Base-by-base conservation (phyloP, 2,888 invertebrate genomes). In the Venusia cambrica region DNA sequence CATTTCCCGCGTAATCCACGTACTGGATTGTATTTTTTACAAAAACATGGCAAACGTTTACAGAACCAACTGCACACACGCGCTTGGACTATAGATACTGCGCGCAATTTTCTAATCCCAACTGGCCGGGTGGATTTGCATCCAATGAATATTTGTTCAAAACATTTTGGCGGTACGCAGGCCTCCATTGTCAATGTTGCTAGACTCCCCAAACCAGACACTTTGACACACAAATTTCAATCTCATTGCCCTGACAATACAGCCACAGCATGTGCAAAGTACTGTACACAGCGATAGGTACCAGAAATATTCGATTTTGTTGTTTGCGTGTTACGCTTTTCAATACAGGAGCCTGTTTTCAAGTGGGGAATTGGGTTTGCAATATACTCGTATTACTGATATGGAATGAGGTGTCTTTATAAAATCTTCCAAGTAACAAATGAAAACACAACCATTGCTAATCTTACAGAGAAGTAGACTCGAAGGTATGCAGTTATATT, bases 121-220 rank as follows among this genome's bases (percentile, higher is more conserved):
- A 58, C 57, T 53, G 59, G 61, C 59, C 63, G 66, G 51, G 55
- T 59, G 73, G 71, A 78, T 78, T 78, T 78, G 78, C 77, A 78
- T 77, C 69, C 74, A 70, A 74, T 76, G 78, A 77, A 78, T 78
- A 76, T 78, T 78, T 78, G 78, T 64, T 64, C 71, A 71, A 77
- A 78, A 76, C 76, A 75, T 77, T 78, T 75, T 68, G 71, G 68
- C 55, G 57, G 61, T 62, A 56, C 54, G 57, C 62, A 62, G 53
- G 59, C 61, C 49, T 31, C 62, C 58, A 70, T 71, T 72, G 69
- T 64, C 65, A 63, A 62, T 56, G 56, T 61, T 60, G 43, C 54
- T 44, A 43, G 51, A 52, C 62, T 32, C 55, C 38, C 32, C 54
- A 50, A 56, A 40, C 31, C 37, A 34, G 39, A 46, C 41, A 34